Evolutionary conservation across 2,113 vertebrate species (phyloP).

Genomic region (Oncorhynchus clarkii): DNA sequence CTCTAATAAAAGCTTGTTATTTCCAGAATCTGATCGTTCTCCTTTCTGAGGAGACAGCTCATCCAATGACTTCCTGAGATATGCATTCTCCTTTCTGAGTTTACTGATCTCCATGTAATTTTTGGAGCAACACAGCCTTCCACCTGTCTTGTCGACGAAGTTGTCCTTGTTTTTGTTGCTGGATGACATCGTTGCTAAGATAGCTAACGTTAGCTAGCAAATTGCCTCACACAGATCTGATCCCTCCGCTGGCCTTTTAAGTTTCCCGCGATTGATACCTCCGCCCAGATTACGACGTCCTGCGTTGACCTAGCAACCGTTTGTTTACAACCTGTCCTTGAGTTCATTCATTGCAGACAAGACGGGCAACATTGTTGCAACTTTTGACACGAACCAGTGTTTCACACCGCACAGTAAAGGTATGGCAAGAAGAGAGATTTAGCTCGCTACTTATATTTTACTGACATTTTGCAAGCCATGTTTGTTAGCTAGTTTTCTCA

Average conservation of each 20-base stretch:
- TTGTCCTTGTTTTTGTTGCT: neutral
- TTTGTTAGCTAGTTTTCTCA: neutral
- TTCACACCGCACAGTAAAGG: neutral
- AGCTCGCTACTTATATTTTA: neutral
- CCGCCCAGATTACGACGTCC: neutral
- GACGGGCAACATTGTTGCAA: neutral
- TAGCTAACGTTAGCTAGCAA: no score
- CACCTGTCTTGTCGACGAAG: neutral
- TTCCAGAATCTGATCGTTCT: neutral
- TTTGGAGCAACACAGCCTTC: neutral
- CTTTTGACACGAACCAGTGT: neutral
- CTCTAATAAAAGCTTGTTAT: conserved; percentile 50
- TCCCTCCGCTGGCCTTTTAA: no score
- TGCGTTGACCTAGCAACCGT: conserved; percentile 45
- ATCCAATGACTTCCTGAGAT: neutral
- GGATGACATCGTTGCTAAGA: no score
- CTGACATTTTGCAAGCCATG: no score
- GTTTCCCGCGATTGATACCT: no score
- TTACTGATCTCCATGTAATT: neutral
- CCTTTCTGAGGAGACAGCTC: neutral
- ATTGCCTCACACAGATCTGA: no score
- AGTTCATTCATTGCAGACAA: neutral
- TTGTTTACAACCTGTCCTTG: conserved; percentile 31
- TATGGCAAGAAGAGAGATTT: neutral
- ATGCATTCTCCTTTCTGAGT: conserved; percentile 1